A percentile compares a stretch with the other conserved stretches of the same genome.
Conservation (phyloP, 2,888 invertebrate species). For the Drosophila emarginata region DNA sequence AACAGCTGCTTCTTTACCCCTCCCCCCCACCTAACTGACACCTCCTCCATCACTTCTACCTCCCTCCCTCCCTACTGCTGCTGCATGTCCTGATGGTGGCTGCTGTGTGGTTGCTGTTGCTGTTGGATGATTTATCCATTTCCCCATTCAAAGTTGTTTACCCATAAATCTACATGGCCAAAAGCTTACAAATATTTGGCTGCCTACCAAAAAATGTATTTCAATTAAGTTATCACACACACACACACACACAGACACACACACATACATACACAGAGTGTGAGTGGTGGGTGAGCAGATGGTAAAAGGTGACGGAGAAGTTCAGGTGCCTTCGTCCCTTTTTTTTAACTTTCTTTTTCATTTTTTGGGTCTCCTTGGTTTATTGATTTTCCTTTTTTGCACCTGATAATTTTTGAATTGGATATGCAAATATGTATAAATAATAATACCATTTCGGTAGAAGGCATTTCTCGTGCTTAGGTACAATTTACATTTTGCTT, state of each 20-base stretch:
- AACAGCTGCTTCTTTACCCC: slow-evolving; percentile 15
- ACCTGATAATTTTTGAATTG: slow-evolving; percentile 73
- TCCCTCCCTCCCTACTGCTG: slow-evolving; percentile 22
- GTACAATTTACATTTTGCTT: slow-evolving; percentile 32
- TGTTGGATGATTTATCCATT: slow-evolving; percentile 42
- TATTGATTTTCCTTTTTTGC: slow-evolving; percentile 73
- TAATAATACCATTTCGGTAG: slow-evolving; percentile 57
- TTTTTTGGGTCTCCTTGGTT: slow-evolving; percentile 41
- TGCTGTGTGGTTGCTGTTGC: background rate
- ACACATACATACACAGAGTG: background rate
- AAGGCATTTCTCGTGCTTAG: slow-evolving; percentile 29
- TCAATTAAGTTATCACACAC: slow-evolving; percentile 76
- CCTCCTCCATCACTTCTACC: background rate
- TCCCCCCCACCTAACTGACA: background rate
- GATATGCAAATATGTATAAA: slow-evolving; percentile 65
- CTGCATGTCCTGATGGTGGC: slow-evolving; percentile 28
- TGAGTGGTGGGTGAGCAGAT: background rate
- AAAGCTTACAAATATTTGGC: slow-evolving; percentile 56
- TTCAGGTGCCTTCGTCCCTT: background rate
- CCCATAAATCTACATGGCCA: slow-evolving; percentile 58
- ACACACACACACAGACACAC: slow-evolving; percentile 22
- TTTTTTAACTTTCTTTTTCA: background rate
- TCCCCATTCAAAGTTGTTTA: slow-evolving; percentile 58
- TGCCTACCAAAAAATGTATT: slow-evolving; percentile 59
- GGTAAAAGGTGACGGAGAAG: slow-evolving; percentile 10